Evolutionary conservation across 1,140 invertebrate genomes (phyloP).

Genomic region (Heliothis subflexa): DNA sequence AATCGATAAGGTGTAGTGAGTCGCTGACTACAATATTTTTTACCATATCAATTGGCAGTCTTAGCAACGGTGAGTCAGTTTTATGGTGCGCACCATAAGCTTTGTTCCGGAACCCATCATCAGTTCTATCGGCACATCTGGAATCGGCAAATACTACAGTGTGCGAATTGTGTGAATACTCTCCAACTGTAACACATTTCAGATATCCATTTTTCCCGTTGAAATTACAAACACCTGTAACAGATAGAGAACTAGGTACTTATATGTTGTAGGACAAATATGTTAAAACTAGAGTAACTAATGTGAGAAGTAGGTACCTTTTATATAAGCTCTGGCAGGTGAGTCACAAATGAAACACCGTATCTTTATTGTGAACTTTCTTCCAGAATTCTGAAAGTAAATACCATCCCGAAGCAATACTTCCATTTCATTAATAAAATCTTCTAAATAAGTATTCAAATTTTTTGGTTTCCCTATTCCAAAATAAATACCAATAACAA

Average conservation of each 20-base stretch:
- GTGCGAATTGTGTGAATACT: background rate
- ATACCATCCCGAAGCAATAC: no score
- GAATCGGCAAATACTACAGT: background rate
- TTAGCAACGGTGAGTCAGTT: background rate
- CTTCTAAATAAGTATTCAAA: no score
- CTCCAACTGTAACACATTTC: background rate
- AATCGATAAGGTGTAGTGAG: background rate
- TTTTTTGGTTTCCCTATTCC: no score
- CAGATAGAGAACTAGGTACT: background rate
- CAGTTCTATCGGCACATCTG: background rate
- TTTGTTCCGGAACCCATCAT: background rate
- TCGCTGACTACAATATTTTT: background rate
- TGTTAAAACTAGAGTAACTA: no score
- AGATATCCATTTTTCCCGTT: background rate
- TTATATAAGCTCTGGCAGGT: no score
- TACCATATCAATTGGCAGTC: slow-evolving; percentile 1
- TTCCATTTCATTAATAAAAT: no score
- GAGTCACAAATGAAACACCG: no score
- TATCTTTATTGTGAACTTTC: no score
- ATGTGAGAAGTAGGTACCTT: no score
- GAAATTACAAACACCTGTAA: slow-evolving; percentile 3
- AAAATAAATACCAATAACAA: no score
- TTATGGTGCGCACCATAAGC: background rate
- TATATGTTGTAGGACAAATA: no score
- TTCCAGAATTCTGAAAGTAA: no score